Evolutionary conservation across 2,888 invertebrate species (phyloP).

Genomic region (Caenorhabditis afra): DNA sequence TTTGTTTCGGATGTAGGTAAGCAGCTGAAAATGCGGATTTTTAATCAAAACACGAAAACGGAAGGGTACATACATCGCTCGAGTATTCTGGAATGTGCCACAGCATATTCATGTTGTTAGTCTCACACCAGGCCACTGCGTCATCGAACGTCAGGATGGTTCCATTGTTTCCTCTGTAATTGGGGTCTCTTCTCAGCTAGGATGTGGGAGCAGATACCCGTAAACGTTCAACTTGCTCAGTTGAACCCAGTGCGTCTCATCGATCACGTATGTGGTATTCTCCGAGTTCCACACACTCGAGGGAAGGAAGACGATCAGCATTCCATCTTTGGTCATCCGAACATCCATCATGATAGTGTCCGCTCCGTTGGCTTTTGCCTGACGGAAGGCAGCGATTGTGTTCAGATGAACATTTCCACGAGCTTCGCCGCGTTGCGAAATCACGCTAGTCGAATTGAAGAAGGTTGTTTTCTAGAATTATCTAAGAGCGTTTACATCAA

Average conservation of each 20-base stretch:
- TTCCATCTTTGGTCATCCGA: constrained; percentile 54
- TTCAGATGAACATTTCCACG: constrained; percentile 16
- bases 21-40: constrained; percentile 53
- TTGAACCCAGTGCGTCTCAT: constrained; percentile 53
- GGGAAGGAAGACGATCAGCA: constrained; percentile 26
- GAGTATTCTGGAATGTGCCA: constrained; percentile 44
- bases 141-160: constrained; percentile 47
- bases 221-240: constrained; percentile 39
- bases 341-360: constrained; percentile 54
- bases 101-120: constrained; percentile 55
- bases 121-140: constrained; percentile 46
- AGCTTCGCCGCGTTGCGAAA: constrained; percentile 35
- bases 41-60: too few species aligned
- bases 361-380: constrained; percentile 50
- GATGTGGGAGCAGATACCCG: constrained; percentile 6
- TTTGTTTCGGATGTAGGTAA: constrained; percentile 59
- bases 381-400: constrained; percentile 47
- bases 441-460: constrained; percentile 11
- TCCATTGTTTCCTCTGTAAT: constrained; percentile 31
- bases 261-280: constrained; percentile 33
- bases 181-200: background rate
- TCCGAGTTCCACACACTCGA: constrained; percentile 9
- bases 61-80: constrained; percentile 23
- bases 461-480: constrained; percentile 20
- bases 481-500: too few species aligned